A percentile compares a stretch with the other conserved stretches of the same genome.
These are phyloP conservation scores for Scaptomyza caliginosa DNA, from an alignment of 2,888 invertebrate genomes.

Conservation along the genomic window DNA sequence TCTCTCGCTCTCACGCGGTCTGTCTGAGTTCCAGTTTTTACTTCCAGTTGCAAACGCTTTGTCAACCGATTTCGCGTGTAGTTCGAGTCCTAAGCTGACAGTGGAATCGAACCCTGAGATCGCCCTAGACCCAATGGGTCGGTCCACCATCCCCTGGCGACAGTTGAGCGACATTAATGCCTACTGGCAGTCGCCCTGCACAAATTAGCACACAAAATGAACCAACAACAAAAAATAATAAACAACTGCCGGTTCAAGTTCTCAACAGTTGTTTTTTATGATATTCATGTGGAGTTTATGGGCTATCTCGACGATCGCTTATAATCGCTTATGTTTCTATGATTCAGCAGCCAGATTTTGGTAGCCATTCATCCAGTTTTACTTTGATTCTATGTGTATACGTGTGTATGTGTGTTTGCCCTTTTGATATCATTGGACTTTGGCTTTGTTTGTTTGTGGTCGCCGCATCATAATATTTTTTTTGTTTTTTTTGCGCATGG, in stretches of 20 bases:
- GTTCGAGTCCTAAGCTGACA: slow-evolving; percentile 70
- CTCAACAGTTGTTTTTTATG: slow-evolving; percentile 13
- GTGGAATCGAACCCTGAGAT: slow-evolving; percentile 49
- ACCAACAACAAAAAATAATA: slow-evolving; percentile 7
- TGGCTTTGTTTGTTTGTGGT: slow-evolving; percentile 72
- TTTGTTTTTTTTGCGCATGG: slow-evolving; percentile 66
- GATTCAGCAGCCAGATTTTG: slow-evolving; percentile 71
- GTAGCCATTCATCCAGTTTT: slow-evolving; percentile 72
- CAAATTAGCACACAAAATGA: slow-evolving; percentile 59
- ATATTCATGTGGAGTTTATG: slow-evolving; percentile 50
- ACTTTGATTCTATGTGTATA: slow-evolving; percentile 17
- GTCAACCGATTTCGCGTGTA: slow-evolving; percentile 75
- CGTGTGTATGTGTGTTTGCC: slow-evolving; percentile 31
- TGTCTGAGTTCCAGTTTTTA: slow-evolving; percentile 25
- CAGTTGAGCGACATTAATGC: slow-evolving; percentile 78
- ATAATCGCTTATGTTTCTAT: slow-evolving; percentile 75
- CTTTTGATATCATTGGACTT: slow-evolving; percentile 55
- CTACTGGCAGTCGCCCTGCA: slow-evolving; percentile 71
- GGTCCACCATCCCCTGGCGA: slow-evolving; percentile 46
- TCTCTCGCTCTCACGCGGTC: not conserved
- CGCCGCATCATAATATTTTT: slow-evolving; percentile 76
- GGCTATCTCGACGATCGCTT: slow-evolving; percentile 64
- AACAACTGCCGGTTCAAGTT: slow-evolving; percentile 48
- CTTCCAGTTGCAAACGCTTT: slow-evolving; percentile 67
- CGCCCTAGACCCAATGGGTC: slow-evolving; percentile 59